These are phyloP conservation scores for Hololepta plana DNA, from an alignment of 2,888 invertebrate genomes.

Conservation along the genomic window DNA sequence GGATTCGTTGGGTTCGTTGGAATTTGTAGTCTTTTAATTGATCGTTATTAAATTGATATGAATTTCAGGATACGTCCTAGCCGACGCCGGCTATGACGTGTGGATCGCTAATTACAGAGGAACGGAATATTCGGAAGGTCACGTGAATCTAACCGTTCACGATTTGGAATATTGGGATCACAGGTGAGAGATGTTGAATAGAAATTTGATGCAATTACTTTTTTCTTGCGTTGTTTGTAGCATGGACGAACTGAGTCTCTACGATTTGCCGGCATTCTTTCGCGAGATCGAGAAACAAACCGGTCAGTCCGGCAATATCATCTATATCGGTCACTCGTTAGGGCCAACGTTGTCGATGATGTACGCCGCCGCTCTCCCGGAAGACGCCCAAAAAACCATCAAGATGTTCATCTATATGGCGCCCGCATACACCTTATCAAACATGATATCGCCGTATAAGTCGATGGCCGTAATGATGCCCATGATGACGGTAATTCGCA, in stretches of 20 bases:
- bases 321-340: slow-evolving; percentile 80
- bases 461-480: too few species aligned
- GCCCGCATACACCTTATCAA: slow-evolving; percentile 42
- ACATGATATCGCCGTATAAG: slow-evolving; percentile 41
- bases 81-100: slow-evolving; percentile 33
- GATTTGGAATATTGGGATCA: slow-evolving; percentile 23
- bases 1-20: slow-evolving; percentile 19
- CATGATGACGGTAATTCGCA: too few species aligned
- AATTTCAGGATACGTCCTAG: slow-evolving; percentile 25
- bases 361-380: slow-evolving; percentile 45
- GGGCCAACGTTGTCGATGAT: slow-evolving; percentile 60
- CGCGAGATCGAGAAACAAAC: slow-evolving; percentile 16
- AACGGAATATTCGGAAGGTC: slow-evolving; percentile 20
- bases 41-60: slow-evolving; percentile 1
- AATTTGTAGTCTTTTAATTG: not conserved
- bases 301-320: slow-evolving; percentile 23
- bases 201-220: not conserved
- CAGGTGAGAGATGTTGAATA: slow-evolving; percentile 14
- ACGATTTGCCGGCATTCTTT: slow-evolving; percentile 20
- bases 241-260: slow-evolving; percentile 20
- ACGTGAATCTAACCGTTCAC: slow-evolving; percentile 17
- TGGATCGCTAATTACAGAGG: slow-evolving; percentile 34
- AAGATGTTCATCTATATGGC: slow-evolving; percentile 44
- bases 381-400: slow-evolving; percentile 45
- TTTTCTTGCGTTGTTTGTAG: slow-evolving; percentile 12